Conservation (phyloP, 2,888 invertebrate genomes). For the Tetropium fuscum region DNA sequence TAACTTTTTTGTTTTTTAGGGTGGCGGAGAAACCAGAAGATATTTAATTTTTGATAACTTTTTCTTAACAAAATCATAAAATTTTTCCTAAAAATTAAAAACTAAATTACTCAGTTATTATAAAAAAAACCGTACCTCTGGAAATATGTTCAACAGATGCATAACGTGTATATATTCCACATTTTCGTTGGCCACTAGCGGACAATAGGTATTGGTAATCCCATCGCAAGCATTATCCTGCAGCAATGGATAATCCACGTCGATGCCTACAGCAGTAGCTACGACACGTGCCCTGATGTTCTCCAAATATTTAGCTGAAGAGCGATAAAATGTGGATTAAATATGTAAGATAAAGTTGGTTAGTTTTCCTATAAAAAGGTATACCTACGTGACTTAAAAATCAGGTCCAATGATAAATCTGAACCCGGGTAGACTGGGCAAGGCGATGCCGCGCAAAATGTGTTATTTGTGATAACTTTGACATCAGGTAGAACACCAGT, state of each 20-base stretch:
- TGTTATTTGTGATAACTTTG: not conserved
- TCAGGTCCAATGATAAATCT: constrained; percentile 1
- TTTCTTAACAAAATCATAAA: no score
- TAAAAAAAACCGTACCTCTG: constrained; percentile 33
- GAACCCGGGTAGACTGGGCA: constrained; percentile 1
- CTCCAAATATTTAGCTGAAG: constrained; percentile 45
- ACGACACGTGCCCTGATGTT: constrained; percentile 36
- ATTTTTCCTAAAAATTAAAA: no score
- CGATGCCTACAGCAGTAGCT: constrained; percentile 33
- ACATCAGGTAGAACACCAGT: constrained; percentile 1
- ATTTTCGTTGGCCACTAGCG: constrained; percentile 39
- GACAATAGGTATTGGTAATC: constrained; percentile 45
- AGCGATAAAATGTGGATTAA: not conserved
- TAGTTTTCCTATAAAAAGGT: no score
- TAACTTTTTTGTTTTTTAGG: no score
- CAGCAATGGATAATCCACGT: constrained; percentile 36
- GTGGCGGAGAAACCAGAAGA: no score
- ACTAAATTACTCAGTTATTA: no score
- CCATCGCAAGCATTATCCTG: constrained; percentile 47
- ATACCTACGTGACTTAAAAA: constrained; percentile 13
- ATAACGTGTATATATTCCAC: constrained; percentile 39
- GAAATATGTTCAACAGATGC: constrained; percentile 36
- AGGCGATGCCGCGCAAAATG: not conserved
- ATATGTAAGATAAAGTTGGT: no score
- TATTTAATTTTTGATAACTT: no score